Percentiles rank a stretch among this genome's conserved stretches.
These are phyloP conservation scores for Hirundichthys speculiger DNA, from an alignment of 2,113 vertebrate genomes.

Conservation along the genomic window DNA sequence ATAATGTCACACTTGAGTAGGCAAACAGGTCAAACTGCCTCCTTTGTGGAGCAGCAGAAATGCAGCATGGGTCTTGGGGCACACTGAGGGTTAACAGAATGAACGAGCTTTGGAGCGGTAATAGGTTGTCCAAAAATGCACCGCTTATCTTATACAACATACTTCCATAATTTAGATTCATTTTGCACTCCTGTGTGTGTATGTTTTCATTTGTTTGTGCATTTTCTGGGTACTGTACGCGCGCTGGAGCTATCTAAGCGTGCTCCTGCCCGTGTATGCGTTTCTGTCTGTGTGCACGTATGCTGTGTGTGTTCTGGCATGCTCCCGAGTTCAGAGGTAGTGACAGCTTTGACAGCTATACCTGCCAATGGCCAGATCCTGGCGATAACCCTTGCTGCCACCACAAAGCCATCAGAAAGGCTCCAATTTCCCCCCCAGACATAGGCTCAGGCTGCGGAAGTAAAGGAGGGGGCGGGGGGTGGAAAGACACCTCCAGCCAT, in stretches of 20 bases:
- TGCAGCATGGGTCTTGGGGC: constrained; percentile 41
- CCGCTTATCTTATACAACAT: constrained; percentile 77
- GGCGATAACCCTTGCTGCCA: constrained; percentile 94
- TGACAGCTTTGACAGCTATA: constrained; percentile 81
- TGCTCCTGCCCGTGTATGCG: constrained; percentile 16
- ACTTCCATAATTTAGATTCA: constrained; percentile 73
- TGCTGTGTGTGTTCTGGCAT: constrained; percentile 48
- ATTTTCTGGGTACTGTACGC: constrained; percentile 22
- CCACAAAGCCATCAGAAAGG: constrained; percentile 88
- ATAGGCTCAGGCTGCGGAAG: constrained; percentile 90
- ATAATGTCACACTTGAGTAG: constrained; percentile 79
- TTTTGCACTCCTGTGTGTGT: constrained; percentile 60
- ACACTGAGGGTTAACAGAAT: constrained; percentile 63
- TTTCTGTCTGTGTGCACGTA: constrained; percentile 4
- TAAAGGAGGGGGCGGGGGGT: constrained; percentile 69
- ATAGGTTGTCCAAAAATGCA: constrained; percentile 74
- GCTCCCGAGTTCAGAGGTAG: constrained; percentile 70
- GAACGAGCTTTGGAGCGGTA: constrained; percentile 72
- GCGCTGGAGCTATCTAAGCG: constrained; percentile 18
- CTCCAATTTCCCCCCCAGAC: constrained; percentile 91
- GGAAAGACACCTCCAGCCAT: constrained; percentile 90
- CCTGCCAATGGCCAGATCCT: constrained; percentile 84
- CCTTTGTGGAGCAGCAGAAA: constrained; percentile 69
- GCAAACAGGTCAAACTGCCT: constrained; percentile 76
- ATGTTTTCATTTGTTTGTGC: constrained; percentile 58